Base-by-base conservation (phyloP, 2,797 vertebrate species). In the Phaenicophaeus curvirostris region DNA sequence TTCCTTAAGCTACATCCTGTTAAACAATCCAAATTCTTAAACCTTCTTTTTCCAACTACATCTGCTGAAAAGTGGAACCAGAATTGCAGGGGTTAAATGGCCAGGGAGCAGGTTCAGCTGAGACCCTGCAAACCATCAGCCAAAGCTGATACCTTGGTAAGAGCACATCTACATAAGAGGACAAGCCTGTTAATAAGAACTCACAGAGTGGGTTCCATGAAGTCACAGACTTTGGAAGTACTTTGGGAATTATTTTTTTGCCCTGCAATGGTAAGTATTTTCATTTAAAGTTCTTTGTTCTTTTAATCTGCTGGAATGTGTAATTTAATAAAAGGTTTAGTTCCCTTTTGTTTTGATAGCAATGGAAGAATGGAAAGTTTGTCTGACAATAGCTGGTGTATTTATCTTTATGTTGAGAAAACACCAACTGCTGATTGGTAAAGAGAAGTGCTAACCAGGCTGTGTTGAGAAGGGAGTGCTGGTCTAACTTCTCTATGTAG, bases 201-300 rank as follows among this genome's bases (percentile, higher is more conserved):
- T n/a, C n/a, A n/a, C n/a, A n/a, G n/a, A n/a, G n/a, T n/a, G n/a
- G n/a, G n/a, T n/a, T n/a, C n/a, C n/a, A n/a, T n/a, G n/a, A n/a
- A 61, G 23, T 14, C 0, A 5, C 1, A 17, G 13, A 3, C 42
- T 87, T 71, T 55, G 15, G 15, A 8, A 4, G 5, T 14, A 1
- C 4, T 61, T n/a, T 24, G 30, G 17, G 8, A 13, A 9, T 55
- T 46, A 9, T 55, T 46, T 11, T 55, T 57, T 62, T 31, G 23
- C 30, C 1, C 37, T 74, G 23, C 23, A 69, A 95, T 89, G 78
- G 93, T 95, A 92, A 95, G 90, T 61, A 18, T 33, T 85, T 77
- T 87, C 6, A 39, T 50, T 63, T 35, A 5, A 14, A 55, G 6
- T 13, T 87, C 5, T 37, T 76, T 84, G 23, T 27, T 75, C 24